These are phyloP conservation scores for Ectropis grisescens DNA, from an alignment of 1,140 invertebrate genomes.

Conservation along the genomic window DNA sequence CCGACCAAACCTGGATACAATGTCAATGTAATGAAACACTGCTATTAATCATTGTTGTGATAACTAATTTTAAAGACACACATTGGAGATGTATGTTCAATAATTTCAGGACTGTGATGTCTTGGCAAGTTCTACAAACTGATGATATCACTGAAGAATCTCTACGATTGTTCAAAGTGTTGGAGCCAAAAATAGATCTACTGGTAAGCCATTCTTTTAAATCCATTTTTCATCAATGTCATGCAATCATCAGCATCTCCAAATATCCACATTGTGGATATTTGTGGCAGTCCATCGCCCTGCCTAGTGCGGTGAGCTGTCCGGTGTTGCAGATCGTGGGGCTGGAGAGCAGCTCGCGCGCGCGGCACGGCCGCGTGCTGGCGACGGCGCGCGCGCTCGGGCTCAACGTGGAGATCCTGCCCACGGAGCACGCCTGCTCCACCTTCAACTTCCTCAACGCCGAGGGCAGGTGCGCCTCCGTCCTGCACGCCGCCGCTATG, in stretches of 20 bases:
- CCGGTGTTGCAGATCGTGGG: conserved; percentile 46
- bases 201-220: no score
- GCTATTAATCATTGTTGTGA: no score
- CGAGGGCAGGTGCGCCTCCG: conserved; percentile 80
- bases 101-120: conserved; percentile 76
- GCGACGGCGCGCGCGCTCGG: conserved; percentile 16
- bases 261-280: no score
- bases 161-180: conserved; percentile 79
- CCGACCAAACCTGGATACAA: no score
- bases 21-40: no score
- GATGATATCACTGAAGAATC: conserved; percentile 83
- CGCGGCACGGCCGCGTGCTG: conserved; percentile 18
- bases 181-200: conserved; percentile 90
- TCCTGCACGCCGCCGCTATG: no score
- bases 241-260: no score
- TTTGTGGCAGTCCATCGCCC: no score
- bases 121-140: conserved; percentile 83
- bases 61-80: no score
- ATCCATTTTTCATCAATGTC: no score
- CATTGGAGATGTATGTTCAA: background rate
- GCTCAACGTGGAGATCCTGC: conserved; percentile 79
- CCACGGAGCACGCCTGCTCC: conserved; percentile 81
- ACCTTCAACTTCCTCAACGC: conserved; percentile 89
- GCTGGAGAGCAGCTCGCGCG: conserved; percentile 28
- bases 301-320: no score